Conservation (phyloP, 2,797 vertebrate genomes). For the Kryptolebias ocellatus region DNA sequence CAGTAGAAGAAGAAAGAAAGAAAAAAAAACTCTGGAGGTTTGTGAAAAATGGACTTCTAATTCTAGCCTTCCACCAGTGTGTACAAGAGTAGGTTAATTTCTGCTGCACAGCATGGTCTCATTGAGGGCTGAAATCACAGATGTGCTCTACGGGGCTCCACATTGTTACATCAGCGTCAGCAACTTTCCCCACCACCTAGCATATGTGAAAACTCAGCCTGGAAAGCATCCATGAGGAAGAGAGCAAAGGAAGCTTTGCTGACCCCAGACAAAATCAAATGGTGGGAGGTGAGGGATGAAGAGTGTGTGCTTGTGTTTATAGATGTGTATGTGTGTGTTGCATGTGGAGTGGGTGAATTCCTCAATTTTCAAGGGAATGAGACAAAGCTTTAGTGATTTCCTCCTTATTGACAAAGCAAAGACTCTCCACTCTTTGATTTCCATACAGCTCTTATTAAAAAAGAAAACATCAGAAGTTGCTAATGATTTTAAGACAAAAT, state of each 20-base stretch:
- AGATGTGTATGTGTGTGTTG: conserved; percentile 14
- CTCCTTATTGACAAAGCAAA: conserved; percentile 58
- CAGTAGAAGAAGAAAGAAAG: background rate
- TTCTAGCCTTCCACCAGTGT: conserved; percentile 39
- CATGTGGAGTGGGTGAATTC: conserved; percentile 3
- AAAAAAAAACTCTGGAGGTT: conserved; percentile 21
- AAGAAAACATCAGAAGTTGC: conserved; percentile 11
- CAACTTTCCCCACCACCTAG: conserved; percentile 77
- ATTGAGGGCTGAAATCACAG: conserved; percentile 77
- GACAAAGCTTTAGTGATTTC: conserved; percentile 69
- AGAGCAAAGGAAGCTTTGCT: conserved; percentile 76
- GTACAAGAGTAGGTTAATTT: conserved; percentile 61
- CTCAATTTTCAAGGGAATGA: conserved; percentile 64
- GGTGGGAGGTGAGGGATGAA: conserved; percentile 72
- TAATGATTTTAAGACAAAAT: background rate
- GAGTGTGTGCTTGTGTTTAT: conserved; percentile 22
- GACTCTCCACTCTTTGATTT: conserved; percentile 37
- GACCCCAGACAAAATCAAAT: conserved; percentile 78
- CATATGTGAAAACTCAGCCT: conserved; percentile 79
- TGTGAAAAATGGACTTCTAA: conserved; percentile 47
- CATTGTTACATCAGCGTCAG: conserved; percentile 76
- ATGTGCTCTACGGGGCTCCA: conserved; percentile 81
- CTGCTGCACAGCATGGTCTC: conserved; percentile 61
- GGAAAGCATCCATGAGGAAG: conserved; percentile 76
- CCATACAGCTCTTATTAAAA: conserved; percentile 33